phyloP scores from a whole-genome alignment of 2,888 invertebrate species.

The Drosophila histrio region DNA sequence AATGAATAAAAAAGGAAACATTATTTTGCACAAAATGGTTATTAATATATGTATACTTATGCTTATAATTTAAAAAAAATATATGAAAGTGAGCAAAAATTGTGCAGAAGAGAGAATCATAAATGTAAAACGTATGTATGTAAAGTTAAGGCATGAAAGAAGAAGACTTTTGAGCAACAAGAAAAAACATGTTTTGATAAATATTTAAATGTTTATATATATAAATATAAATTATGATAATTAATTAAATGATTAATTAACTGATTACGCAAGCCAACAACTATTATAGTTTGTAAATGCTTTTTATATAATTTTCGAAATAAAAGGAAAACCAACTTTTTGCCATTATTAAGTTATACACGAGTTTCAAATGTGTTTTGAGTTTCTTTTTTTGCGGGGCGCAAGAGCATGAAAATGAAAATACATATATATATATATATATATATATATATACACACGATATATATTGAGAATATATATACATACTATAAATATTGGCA shows the following conservation, averaged over 20 bases:
- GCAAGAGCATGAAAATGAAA: constrained; percentile 40
- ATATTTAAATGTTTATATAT: constrained; percentile 78
- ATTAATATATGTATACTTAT: constrained; percentile 57
- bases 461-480: constrained; percentile 63
- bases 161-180: constrained; percentile 81
- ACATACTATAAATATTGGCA: constrained; percentile 71
- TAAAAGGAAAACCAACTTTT: constrained; percentile 69
- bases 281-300: constrained; percentile 80
- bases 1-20: constrained; percentile 33
- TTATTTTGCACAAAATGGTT: constrained; percentile 74
- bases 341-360: constrained; percentile 75
- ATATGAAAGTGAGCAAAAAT: constrained; percentile 13
- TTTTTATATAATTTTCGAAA: constrained; percentile 77
- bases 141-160: constrained; percentile 65
- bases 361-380: constrained; percentile 55
- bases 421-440: constrained; percentile 39
- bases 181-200: constrained; percentile 81
- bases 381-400: constrained; percentile 60
- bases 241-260: constrained; percentile 71
- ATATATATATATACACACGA: constrained; percentile 29
- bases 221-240: constrained; percentile 57
- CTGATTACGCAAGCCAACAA: constrained; percentile 77
- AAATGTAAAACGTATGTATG: constrained; percentile 69
- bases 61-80: constrained; percentile 63
- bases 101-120: constrained; percentile 61